phyloP scores from a whole-genome alignment of 2,888 invertebrate genomes.

The Argynnis bischoffii region DNA sequence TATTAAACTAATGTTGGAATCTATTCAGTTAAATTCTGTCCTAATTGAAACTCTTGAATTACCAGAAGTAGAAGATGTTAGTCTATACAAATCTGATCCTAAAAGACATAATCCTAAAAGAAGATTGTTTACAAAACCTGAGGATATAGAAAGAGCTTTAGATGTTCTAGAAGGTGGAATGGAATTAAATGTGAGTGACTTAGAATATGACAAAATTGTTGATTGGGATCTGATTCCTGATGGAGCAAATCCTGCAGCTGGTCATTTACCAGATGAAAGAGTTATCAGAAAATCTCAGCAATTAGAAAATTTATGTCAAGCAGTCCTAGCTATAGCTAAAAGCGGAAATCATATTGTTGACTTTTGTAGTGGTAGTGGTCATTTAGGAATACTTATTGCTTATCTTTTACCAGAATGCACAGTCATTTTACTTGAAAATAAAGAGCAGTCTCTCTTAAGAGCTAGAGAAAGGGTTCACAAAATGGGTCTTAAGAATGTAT shows the following conservation, averaged over 20 bases:
- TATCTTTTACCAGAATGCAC: conserved; percentile 89
- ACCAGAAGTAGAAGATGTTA: conserved; percentile 82
- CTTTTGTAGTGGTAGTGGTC: conserved; percentile 97
- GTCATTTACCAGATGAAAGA: conserved; percentile 89
- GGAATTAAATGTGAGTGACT: conserved; percentile 63
- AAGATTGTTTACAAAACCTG: conserved; percentile 88
- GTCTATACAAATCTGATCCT: conserved; percentile 90
- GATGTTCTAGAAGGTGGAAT: conserved; percentile 65
- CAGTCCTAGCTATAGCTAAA: conserved; percentile 87
- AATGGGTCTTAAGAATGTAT: conserved; percentile 88
- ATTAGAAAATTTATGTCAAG: conserved; percentile 90
- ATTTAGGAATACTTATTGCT: conserved; percentile 93
- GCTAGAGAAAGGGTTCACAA: conserved; percentile 87
- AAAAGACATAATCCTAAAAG: conserved; percentile 88
- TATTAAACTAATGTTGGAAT: conserved; percentile 44
- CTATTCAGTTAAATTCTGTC: conserved; percentile 39
- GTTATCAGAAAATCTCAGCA: conserved; percentile 92
- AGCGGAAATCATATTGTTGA: conserved; percentile 90
- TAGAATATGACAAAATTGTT: conserved; percentile 58
- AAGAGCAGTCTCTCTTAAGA: conserved; percentile 90
- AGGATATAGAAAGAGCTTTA: conserved; percentile 86
- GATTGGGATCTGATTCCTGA: conserved; percentile 88
- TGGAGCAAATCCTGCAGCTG: conserved; percentile 89
- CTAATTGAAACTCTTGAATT: conserved; percentile 53
- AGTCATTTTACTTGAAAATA: conserved; percentile 94